Conservation (phyloP, 2,113 vertebrate genomes). For the Xiphophorus maculatus region DNA sequence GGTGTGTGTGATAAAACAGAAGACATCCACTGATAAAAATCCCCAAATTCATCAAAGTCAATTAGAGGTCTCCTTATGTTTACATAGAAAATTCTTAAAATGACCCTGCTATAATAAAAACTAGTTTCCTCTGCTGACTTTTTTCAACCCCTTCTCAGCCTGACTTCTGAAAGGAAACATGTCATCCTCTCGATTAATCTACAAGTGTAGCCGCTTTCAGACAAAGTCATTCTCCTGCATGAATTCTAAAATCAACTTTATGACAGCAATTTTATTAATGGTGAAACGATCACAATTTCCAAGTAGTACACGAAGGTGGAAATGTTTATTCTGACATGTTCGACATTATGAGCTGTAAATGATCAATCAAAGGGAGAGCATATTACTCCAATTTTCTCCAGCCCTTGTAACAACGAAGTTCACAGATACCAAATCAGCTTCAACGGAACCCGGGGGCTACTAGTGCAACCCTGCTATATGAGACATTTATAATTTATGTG, state of each 20-base stretch:
- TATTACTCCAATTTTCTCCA: conserved; percentile 83
- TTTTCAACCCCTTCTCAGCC: conserved; percentile 12
- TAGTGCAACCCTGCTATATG: conserved; percentile 79
- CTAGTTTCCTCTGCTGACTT: conserved; percentile 41
- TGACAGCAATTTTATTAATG: conserved; percentile 67
- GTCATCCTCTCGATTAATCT: conserved; percentile 19
- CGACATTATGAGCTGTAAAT: conserved; percentile 72
- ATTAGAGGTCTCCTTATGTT: conserved; percentile 37
- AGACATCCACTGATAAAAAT: conserved; percentile 20
- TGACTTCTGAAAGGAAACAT: conserved; percentile 31
- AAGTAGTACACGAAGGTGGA: conserved; percentile 69
- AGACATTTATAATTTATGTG: conserved; percentile 87
- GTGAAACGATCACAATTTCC: conserved; percentile 70
- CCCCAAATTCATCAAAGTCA: conserved; percentile 40
- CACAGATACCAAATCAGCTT: conserved; percentile 82
- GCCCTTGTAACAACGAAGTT: conserved; percentile 82
- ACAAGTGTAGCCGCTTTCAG: conserved; percentile 34
- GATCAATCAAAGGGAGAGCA: conserved; percentile 77
- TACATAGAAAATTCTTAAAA: conserved; percentile 28
- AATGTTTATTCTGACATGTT: conserved; percentile 77
- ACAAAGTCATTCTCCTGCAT: conserved; percentile 56
- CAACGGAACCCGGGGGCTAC: conserved; percentile 82
- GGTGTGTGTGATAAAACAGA: conserved; percentile 19
- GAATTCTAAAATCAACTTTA: conserved; percentile 60
- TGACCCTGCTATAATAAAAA: conserved; percentile 2